Evolutionary conservation across 1,140 invertebrate genomes (phyloP), one percentile per base, ranked within the genome.

Genomic region (Hormaphis cornu): DNA sequence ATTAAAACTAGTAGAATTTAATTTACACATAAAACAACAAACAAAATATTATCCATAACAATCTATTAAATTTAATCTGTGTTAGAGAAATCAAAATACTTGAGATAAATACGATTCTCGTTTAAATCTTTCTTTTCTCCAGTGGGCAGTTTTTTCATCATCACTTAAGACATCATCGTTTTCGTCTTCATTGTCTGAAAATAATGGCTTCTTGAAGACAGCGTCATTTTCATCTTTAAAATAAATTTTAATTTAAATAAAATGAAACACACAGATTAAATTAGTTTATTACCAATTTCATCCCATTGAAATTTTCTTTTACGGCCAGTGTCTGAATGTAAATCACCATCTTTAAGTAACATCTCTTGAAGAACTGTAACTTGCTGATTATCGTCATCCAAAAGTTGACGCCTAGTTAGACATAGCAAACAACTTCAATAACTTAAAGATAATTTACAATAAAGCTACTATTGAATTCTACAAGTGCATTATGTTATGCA

Each of bases 311-410:
- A 94, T 73, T 87, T 86, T 58, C 90, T 81, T 72, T 88, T 83
- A 12, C 91, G 80, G 20, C 86, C 85, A 9, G 79, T 80, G 58
- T 87, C 85, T 1, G 80, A 78, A 74, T 91, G 86, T 44, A 95
- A 79, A 76, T 95, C 91, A 0, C 91, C 91, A 77, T 94, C 90
- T 75, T 92, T 90, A 16, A 95, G 83, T 48, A 91, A 81, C 74
- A 91, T 78, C 75, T 94, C 90, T 76, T 95, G 87, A 0, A 91
- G 78, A 40, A 89, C 75, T 73, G 85, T 82, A 3, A 95, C 82
- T 74, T 91, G 85, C 28, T 86, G 80, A 50, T 90, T 86, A 78
- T 95, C 91, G 73, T 93, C 86, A 76, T 93, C 90, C 30, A 92
- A 76, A 12, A 91, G 75, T 73, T 86, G 84, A 59, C 85, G 85